These are phyloP conservation scores for Amphipoea oculea DNA, from an alignment of 2,888 invertebrate genomes.

Conservation along the genomic window DNA sequence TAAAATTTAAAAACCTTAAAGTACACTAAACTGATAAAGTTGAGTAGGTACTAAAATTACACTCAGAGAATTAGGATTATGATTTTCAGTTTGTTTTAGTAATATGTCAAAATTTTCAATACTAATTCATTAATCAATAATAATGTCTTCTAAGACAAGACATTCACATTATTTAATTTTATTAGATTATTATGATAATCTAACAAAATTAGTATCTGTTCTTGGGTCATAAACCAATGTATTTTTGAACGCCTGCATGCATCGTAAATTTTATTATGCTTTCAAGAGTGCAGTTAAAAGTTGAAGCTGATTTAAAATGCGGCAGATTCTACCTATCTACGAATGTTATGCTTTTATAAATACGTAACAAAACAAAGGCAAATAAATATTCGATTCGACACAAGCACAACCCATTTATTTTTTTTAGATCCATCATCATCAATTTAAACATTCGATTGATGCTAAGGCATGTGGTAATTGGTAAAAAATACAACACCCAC, in stretches of 20 bases:
- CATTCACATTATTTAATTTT: too few species aligned
- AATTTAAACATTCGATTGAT: neutral
- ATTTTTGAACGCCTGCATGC: constrained; percentile 67
- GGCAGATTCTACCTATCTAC: constrained; percentile 18
- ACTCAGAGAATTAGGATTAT: constrained; percentile 12
- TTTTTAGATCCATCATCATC: too few species aligned
- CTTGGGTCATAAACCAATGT: constrained; percentile 64
- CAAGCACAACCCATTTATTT: neutral
- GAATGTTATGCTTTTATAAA: constrained; percentile 19
- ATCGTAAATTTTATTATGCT: constrained; percentile 73
- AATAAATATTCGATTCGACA: neutral
- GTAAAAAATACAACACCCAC: neutral
- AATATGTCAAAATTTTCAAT: constrained; percentile 1
- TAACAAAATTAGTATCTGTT: constrained; percentile 24
- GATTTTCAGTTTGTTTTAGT: constrained; percentile 18
- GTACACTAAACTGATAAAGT: constrained; percentile 7
- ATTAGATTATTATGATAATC: neutral
- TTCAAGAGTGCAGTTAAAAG: constrained; percentile 67
- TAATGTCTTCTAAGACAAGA: neutral
- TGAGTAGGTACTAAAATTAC: constrained; percentile 8
- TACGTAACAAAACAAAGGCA: neutral
- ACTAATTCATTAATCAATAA: constrained; percentile 19
- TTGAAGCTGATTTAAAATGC: constrained; percentile 65
- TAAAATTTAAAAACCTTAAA: constrained; percentile 5
- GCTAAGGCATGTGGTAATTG: neutral